A percentile compares a stretch with the other conserved stretches of the same genome.
phyloP scores from a whole-genome alignment of 1,140 invertebrate genomes.

The Cydia fagiglandana region DNA sequence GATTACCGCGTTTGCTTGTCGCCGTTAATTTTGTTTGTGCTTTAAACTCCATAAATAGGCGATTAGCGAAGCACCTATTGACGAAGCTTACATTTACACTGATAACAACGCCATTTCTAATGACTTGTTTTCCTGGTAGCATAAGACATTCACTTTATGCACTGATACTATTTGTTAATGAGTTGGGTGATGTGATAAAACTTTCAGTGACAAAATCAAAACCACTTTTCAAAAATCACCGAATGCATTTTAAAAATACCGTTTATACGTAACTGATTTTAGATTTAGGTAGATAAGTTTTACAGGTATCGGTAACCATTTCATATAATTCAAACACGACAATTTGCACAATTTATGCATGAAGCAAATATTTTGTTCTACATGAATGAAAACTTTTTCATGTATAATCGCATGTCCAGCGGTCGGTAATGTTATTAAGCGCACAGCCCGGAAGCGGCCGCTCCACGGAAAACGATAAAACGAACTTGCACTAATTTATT shows the following conservation, averaged over 20 bases:
- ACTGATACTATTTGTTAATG: neutral
- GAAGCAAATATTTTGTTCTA: no score
- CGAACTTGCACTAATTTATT: slow-evolving; percentile 44
- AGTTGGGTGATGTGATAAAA: neutral
- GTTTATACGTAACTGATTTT: no score
- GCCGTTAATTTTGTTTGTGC: slow-evolving; percentile 46
- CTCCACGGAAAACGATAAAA: slow-evolving; percentile 36
- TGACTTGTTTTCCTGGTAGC: neutral
- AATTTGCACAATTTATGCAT: no score
- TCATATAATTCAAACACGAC: no score
- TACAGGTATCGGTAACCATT: neutral
- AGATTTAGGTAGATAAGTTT: neutral
- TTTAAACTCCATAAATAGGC: slow-evolving; percentile 47
- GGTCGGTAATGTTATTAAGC: neutral
- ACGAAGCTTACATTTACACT: neutral
- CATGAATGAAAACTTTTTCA: neutral
- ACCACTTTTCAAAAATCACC: neutral
- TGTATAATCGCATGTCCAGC: slow-evolving; percentile 19
- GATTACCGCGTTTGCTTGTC: slow-evolving; percentile 46
- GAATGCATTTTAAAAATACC: neutral
- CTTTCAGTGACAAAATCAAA: no score
- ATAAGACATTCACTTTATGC: neutral
- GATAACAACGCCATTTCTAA: slow-evolving; percentile 1
- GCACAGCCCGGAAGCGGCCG: slow-evolving; percentile 32
- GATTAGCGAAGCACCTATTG: slow-evolving; percentile 44